Percentiles rank a stretch among this genome's conserved stretches.
phyloP scores from a whole-genome alignment of 1,140 invertebrate genomes.

The Brachionus rotundiformis region DNA sequence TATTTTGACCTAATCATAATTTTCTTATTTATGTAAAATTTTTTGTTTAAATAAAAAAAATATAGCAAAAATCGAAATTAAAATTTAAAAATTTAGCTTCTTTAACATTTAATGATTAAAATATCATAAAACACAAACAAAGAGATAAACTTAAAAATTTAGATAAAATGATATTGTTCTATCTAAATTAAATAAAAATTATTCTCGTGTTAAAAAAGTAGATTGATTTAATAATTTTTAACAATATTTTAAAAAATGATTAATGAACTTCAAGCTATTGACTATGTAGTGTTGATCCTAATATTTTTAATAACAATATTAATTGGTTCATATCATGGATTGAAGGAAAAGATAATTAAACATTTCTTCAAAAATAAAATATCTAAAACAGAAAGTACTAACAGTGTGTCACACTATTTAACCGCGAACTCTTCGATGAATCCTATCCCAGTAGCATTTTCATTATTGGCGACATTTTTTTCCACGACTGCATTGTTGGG shows the following conservation, averaged over 20 bases:
- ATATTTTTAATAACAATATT: conserved; percentile 25
- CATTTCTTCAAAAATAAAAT: not conserved
- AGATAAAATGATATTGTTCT: not conserved
- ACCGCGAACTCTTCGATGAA: conserved; percentile 18
- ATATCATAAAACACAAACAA: not conserved
- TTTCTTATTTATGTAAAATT: not conserved
- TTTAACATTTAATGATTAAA: not conserved
- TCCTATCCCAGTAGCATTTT: conserved; percentile 79
- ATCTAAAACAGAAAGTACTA: not conserved
- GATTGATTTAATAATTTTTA: not conserved
- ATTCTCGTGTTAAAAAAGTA: not conserved
- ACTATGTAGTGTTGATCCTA: conserved; percentile 5
- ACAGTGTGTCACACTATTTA: conserved; percentile 45
- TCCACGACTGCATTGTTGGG: conserved; percentile 86
- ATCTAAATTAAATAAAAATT: conserved; percentile 1
- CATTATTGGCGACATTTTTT: conserved; percentile 89
- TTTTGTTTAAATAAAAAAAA: no score
- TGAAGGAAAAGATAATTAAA: not conserved
- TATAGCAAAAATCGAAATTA: not conserved
- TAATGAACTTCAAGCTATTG: not conserved
- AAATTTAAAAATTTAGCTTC: not conserved
- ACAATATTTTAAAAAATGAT: not conserved
- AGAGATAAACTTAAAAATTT: not conserved
- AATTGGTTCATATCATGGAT: conserved; percentile 38
- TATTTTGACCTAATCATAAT: no score